A percentile compares a stretch with the other conserved stretches of the same genome.
These are phyloP conservation scores for Rana temporaria DNA, from an alignment of 2,113 vertebrate species.

Conservation along the genomic window DNA sequence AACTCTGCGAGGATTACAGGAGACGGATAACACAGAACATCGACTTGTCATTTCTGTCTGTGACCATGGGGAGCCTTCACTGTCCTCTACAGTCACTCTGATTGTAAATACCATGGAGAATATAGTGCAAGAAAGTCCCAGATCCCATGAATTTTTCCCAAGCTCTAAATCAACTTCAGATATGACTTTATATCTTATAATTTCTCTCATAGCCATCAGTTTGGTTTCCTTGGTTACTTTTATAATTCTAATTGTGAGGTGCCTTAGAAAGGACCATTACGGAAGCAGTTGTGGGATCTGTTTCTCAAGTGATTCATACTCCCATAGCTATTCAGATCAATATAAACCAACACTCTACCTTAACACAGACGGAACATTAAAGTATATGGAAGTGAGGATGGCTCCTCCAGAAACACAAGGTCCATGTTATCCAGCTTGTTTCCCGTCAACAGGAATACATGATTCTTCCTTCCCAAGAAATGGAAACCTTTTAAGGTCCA, in stretches of 20 bases:
- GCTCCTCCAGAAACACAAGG: conserved; percentile 82
- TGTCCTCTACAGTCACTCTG: no score
- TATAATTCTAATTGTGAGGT: conserved; percentile 66
- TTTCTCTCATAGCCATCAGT: conserved; percentile 65
- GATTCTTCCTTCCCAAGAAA: conserved; percentile 76
- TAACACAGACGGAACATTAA: conserved; percentile 85
- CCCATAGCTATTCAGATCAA: conserved; percentile 77
- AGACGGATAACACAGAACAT: conserved; percentile 67
- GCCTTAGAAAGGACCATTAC: conserved; percentile 56
- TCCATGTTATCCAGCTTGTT: conserved; percentile 84
- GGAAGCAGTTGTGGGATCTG: conserved; percentile 67
- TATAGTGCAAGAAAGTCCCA: no score
- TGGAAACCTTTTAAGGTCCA: background rate
- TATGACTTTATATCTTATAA: conserved; percentile 68
- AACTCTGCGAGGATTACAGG: conserved; percentile 66
- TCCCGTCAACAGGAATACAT: conserved; percentile 78
- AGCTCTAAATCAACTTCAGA: conserved; percentile 59
- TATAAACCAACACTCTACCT: conserved; percentile 86
- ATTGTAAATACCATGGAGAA: no score
- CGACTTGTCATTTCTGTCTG: conserved; percentile 65
- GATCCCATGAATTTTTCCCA: conserved; percentile 68
- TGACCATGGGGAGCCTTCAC: conserved; percentile 66
- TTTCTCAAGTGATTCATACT: conserved; percentile 57
- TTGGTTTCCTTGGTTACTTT: conserved; percentile 68
- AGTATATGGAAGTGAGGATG: conserved; percentile 90